Base-by-base conservation (phyloP, 2,888 invertebrate genomes). In the Drosophila mettleri region DNA sequence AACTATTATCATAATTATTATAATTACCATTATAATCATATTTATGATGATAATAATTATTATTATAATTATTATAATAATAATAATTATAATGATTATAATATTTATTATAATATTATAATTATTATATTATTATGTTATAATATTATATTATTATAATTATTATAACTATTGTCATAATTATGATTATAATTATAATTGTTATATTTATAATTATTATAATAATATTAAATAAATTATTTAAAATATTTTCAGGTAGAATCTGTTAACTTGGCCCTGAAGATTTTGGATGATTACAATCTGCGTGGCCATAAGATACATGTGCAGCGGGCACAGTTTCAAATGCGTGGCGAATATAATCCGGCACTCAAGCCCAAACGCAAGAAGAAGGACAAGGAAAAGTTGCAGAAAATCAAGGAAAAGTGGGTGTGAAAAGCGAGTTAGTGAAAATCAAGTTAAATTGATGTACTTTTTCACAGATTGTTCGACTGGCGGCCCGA, bases 401-500 rank as follows among this genome's bases (percentile, higher is more conserved):
- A 98, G 90, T 91, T 97, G 59, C 97, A 97, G 92, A 97, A 97
- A 92, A 95, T 96, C 92, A 97, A 99, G 90, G 97, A 98, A 90
- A 98, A 97, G 95, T 96, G 1, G 46, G 76, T 68, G 2, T 8
- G 2, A 12, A 31, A 31, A n/a, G 8, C 14, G 2, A 3, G 22
- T 0, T 14, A 4, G 0, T 3, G 7, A 1, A 48, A 20, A 9
- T 4, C 9, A 0, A 3, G 8, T 0, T 5, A 10, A 24, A 29
- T 3, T 33, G 8, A 24, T 12, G 10, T 34, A 12, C 6, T 1
- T 16, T 31, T 54, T 58, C 88, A 16, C 81, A 96, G 96, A 90
- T 93, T 99, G 51, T 97, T 99, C 91, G 98, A 98, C 91, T 99
- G 99, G 99, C 94, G 97, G 67, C 98, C 99, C 0, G 99, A 99